phyloP scores from a whole-genome alignment of 2,888 invertebrate species.

The Ganaspis brasiliensis region DNA sequence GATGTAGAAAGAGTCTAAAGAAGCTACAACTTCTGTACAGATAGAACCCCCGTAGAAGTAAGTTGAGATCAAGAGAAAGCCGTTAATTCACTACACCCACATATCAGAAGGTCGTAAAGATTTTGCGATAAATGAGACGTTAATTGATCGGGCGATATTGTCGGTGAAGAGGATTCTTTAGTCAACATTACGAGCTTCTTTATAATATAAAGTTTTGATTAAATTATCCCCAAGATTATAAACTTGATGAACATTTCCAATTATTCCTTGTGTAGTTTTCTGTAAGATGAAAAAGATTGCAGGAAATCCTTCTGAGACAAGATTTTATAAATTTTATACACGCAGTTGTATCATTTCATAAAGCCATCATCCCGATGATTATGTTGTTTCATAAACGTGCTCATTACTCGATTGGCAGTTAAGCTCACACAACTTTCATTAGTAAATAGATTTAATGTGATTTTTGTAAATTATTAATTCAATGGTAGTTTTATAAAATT shows the following conservation, averaged over 20 bases:
- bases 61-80: slow-evolving; percentile 3
- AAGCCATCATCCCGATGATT: slow-evolving; percentile 28
- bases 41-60: background rate
- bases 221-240: background rate
- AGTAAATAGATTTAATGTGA: slow-evolving; percentile 1
- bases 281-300: background rate
- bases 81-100: slow-evolving; percentile 14
- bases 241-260: background rate
- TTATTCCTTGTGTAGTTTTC: background rate
- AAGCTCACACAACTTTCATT: slow-evolving; percentile 7
- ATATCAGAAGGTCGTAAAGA: slow-evolving; percentile 27
- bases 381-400: slow-evolving; percentile 37
- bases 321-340: slow-evolving; percentile 1
- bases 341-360: background rate
- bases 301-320: background rate
- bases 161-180: background rate
- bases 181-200: background rate
- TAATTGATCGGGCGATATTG: slow-evolving; percentile 7
- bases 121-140: slow-evolving; percentile 17
- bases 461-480: too few relatives aligned
- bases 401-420: slow-evolving; percentile 1
- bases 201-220: slow-evolving; percentile 18
- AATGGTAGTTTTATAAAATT: too few relatives aligned
- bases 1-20: background rate
- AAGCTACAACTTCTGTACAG: background rate